Evolutionary conservation across 2,113 vertebrate species (phyloP).

Genomic region (Epinephelus lanceolatus): DNA sequence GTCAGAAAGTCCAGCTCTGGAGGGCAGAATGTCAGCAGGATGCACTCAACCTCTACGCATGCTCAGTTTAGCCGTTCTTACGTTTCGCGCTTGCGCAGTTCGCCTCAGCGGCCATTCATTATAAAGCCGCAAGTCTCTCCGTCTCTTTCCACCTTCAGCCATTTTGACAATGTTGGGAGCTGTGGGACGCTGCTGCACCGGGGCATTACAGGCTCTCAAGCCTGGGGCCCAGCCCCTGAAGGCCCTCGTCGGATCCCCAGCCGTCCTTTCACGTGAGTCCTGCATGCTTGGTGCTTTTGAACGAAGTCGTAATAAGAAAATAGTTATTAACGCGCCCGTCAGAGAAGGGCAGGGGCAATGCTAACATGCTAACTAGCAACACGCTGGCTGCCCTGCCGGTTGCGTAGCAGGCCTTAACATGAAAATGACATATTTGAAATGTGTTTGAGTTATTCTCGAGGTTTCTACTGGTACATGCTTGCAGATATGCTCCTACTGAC

Average conservation of each 20-base stretch:
- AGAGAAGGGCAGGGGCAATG: constrained; percentile 18
- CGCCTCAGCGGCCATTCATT: constrained; percentile 18
- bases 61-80: constrained; percentile 16
- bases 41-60: constrained; percentile 53
- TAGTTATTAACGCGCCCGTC: neutral
- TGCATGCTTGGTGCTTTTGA: neutral
- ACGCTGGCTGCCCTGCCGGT: constrained; percentile 40
- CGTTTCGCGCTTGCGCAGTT: constrained; percentile 75
- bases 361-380: constrained; percentile 58
- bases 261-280: constrained; percentile 84
- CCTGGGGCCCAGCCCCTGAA: constrained; percentile 84
- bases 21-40: constrained; percentile 67
- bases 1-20: neutral
- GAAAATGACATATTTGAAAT: neutral
- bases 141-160: constrained; percentile 89
- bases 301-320: neutral
- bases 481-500: fast-evolving
- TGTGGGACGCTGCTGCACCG: constrained; percentile 89
- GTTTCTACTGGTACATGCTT: fast-evolving
- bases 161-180: constrained; percentile 91
- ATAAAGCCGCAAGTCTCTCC: constrained; percentile 71
- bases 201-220: constrained; percentile 87
- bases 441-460: fast-evolving
- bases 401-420: constrained; percentile 50
- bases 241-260: constrained; percentile 80